Evolutionary conservation across 2,113 vertebrate genomes (phyloP), one percentile per base, ranked within the genome.

Genomic region (Prionailurus viverrinus): DNA sequence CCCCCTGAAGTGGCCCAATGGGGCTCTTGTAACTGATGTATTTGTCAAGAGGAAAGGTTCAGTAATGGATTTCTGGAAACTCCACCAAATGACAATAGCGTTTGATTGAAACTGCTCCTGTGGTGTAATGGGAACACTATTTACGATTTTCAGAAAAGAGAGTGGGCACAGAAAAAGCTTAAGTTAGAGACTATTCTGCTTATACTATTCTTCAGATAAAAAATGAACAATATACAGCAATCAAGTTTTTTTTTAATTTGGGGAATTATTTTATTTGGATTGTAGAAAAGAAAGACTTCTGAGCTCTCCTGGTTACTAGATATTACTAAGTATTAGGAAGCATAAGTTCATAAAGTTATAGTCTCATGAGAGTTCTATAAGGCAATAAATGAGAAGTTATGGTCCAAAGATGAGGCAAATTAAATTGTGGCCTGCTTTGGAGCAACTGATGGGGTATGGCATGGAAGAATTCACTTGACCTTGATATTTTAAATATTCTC

Each of bases 131-230:
- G 45, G 51, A 96, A 96, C 33, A 89, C 69, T 85, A 90, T 45
- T 80, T 66, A 96, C 2, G 31, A 91, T 92, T 96, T 97, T 94
- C 66, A 95, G 53, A 94, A 95, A 81, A 78, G 41, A 69, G 41
- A 89, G 19, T 65, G 16, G 48, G 76, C 7, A 58, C 11, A 85
- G 25, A 95, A 95, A 95, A 94, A 63, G 27, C 41, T 92, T 51
- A 55, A 78, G 41, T 85, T 68, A 80, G 51, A 95, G 10, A 69
- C 0, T 88, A 10, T 78, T 80, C 76, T 95, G 78, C 94, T 88
- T 88, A 82, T 79, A 68, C 25, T 94, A 91, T 31, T 91, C 45
- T 69, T 36, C 7, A 27, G 27, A 76, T 15, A 55, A 82, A 96
- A 87, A 84, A 51, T 39, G 12, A 92, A 71, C 5, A 58, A 93